Percentiles rank a stretch among this genome's conserved stretches.
Conservation (phyloP, 53 echinoderm and acorn worm genomes). For the Actinopyga echinites region DNA sequence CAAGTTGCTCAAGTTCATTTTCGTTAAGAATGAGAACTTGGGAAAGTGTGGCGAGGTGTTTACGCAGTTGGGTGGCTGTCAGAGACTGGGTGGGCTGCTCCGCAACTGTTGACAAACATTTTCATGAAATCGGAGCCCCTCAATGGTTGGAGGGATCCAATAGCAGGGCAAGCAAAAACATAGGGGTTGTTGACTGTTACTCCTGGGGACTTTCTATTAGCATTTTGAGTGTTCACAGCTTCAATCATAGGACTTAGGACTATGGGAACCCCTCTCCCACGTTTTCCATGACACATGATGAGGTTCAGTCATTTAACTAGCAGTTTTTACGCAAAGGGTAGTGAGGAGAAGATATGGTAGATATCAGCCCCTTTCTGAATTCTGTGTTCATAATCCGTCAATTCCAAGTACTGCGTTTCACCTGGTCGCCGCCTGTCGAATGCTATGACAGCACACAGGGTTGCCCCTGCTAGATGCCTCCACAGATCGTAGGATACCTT, state of each 20-base stretch:
- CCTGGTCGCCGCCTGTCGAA: conserved; percentile 39
- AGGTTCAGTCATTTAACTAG: not conserved
- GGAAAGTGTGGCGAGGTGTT: conserved; percentile 44
- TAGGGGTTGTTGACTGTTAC: conserved; percentile 28
- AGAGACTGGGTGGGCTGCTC: conserved; percentile 48
- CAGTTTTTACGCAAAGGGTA: not conserved
- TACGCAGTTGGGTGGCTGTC: conserved; percentile 54
- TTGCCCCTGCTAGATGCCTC: not conserved
- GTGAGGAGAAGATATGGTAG: not conserved
- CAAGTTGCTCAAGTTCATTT: conserved; percentile 16
- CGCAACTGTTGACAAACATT: conserved; percentile 3
- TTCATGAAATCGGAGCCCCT: conserved; percentile 11
- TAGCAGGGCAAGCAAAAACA: not conserved
- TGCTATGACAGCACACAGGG: conserved; percentile 18
- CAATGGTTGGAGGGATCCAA: not conserved
- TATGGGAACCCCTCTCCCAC: conserved; percentile 6
- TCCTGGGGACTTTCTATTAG: not conserved
- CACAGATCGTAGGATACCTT: not conserved
- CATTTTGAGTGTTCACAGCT: conserved; percentile 12
- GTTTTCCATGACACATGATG: not conserved
- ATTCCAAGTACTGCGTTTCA: conserved; percentile 9
- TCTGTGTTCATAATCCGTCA: not conserved
- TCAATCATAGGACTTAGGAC: conserved; percentile 4
- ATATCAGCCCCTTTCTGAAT: not conserved
- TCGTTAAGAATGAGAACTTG: conserved; percentile 25